phyloP scores from a whole-genome alignment of 2,888 invertebrate species.

The Tupiocoris notatus region DNA sequence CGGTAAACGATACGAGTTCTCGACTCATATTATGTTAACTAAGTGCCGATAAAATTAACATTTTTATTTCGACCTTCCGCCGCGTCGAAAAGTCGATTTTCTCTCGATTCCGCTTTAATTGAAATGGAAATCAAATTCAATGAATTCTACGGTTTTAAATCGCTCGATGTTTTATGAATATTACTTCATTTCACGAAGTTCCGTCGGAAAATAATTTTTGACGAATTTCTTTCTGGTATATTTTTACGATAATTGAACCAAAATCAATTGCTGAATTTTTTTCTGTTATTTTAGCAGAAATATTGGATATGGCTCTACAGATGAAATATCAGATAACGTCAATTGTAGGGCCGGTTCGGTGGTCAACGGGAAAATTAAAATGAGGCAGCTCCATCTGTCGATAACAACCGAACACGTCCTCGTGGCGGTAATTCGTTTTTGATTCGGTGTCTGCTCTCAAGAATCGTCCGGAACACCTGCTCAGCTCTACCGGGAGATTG shows the following conservation, averaged over 20 bases:
- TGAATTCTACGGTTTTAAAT: too few species aligned
- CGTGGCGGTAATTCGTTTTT: conserved; percentile 18
- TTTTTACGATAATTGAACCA: too few species aligned
- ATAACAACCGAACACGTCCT: neutral
- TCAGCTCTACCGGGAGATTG: conserved; percentile 9
- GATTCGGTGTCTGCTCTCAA: conserved; percentile 23
- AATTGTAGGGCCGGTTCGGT: too few species aligned
- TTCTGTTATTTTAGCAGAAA: too few species aligned
- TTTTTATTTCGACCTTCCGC: neutral
- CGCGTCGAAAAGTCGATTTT: neutral
- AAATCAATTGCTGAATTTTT: too few species aligned
- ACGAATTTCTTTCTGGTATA: too few species aligned
- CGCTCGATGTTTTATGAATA: too few species aligned
- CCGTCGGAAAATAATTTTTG: too few species aligned
- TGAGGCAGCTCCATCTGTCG: neutral
- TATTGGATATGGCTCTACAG: too few species aligned
- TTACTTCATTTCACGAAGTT: neutral
- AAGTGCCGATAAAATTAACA: conserved; percentile 20
- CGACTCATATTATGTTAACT: conserved; percentile 29
- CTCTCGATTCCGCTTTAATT: too few species aligned
- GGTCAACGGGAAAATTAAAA: neutral
- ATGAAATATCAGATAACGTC: too few species aligned
- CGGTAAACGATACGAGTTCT: conserved; percentile 12
- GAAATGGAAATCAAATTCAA: too few species aligned
- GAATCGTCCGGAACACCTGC: conserved; percentile 25